Conservation (phyloP, 2,888 invertebrate genomes). For the Ochropacha duplaris region DNA sequence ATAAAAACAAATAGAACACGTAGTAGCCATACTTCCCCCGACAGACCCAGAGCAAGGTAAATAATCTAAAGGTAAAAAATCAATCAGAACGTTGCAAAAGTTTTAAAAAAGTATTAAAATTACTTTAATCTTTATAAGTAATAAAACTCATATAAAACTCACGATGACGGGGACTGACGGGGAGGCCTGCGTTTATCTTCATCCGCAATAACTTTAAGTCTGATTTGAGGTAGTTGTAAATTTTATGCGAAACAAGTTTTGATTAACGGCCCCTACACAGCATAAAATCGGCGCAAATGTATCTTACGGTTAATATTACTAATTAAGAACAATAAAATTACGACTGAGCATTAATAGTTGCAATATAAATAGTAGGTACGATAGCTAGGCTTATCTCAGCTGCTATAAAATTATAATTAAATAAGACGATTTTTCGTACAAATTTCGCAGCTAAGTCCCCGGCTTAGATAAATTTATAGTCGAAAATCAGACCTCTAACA, state of each 20-base stretch:
- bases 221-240: slow-evolving; percentile 17
- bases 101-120: slow-evolving; percentile 5
- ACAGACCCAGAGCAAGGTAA: slow-evolving; percentile 1
- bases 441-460: too few relatives aligned
- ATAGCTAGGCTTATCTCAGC: too few relatives aligned
- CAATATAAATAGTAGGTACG: too few relatives aligned
- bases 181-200: neutral
- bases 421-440: too few relatives aligned
- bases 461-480: too few relatives aligned
- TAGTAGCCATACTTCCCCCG: too few relatives aligned
- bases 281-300: slow-evolving; percentile 9
- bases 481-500: too few relatives aligned
- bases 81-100: slow-evolving; percentile 8
- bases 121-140: slow-evolving; percentile 12
- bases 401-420: too few relatives aligned
- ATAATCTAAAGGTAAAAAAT: too few relatives aligned
- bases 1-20: neutral
- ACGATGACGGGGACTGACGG: slow-evolving; percentile 3
- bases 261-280: slow-evolving; percentile 9
- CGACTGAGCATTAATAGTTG: too few relatives aligned
- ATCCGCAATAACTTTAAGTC: slow-evolving; percentile 15
- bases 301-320: neutral
- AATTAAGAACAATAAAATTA: neutral
- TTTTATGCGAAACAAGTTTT: slow-evolving; percentile 15
- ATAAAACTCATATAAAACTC: slow-evolving; percentile 7